Evolutionary conservation across 1,140 invertebrate species (phyloP).

Genomic region (Argopecten irradians): DNA sequence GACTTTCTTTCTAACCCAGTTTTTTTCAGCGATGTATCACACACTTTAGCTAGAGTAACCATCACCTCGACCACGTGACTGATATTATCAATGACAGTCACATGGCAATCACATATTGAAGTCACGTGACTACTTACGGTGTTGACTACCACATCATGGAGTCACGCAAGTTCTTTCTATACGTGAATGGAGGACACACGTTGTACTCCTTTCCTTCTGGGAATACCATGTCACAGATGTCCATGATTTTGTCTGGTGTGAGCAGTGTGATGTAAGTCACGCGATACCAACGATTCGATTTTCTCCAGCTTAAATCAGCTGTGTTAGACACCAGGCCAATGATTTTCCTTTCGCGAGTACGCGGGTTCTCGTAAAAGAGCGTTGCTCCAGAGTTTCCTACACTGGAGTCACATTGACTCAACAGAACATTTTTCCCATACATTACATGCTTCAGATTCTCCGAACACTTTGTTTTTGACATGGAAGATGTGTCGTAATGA

Average conservation of each 20-base stretch:
- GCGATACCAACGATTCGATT: slow-evolving; percentile 32
- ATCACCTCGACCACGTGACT: too few species aligned
- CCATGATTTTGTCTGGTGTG: slow-evolving; percentile 61
- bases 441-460: slow-evolving; percentile 51
- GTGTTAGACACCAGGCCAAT: slow-evolving; percentile 67
- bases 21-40: too few species aligned
- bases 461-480: slow-evolving; percentile 60
- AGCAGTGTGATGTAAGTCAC: slow-evolving; percentile 65
- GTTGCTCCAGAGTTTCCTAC: slow-evolving; percentile 66
- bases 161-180: not conserved
- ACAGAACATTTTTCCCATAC: slow-evolving; percentile 61
- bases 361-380: slow-evolving; percentile 56
- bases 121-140: not conserved
- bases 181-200: slow-evolving; percentile 52
- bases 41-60: not conserved
- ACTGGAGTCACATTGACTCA: slow-evolving; percentile 64
- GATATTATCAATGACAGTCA: not conserved
- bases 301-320: slow-evolving; percentile 42
- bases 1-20: too few species aligned
- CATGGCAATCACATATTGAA: not conserved
- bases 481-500: slow-evolving; percentile 46
- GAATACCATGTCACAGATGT: slow-evolving; percentile 65
- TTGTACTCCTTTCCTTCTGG: slow-evolving; percentile 53
- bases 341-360: slow-evolving; percentile 54
- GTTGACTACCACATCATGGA: not conserved